These are phyloP conservation scores for Melopsittacus undulatus DNA, from an alignment of 2,797 vertebrate genomes.

Conservation along the genomic window DNA sequence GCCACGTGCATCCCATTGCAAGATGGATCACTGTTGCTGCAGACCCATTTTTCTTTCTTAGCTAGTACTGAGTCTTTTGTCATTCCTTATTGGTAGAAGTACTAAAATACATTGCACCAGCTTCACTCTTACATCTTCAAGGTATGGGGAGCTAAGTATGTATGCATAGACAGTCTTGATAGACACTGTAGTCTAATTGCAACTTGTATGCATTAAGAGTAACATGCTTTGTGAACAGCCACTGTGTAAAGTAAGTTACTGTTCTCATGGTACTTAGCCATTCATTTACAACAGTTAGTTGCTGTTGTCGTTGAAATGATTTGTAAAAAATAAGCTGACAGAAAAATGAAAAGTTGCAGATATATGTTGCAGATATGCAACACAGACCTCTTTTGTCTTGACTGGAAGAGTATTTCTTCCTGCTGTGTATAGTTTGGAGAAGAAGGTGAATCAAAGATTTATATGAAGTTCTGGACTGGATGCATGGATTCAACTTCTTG, in stretches of 20 bases:
- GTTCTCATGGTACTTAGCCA: not conserved
- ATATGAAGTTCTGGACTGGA: not conserved
- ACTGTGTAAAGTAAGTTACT: not conserved
- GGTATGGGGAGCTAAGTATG: not conserved
- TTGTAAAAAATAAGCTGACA: not conserved
- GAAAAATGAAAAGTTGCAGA: not conserved
- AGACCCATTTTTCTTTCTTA: not conserved
- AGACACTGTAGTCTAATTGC: not conserved
- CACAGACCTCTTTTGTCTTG: not conserved
- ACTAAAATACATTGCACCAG: not conserved
- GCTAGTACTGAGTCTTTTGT: not conserved
- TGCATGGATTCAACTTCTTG: not conserved
- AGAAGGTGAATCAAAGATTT: not conserved
- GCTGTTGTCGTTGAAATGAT: not conserved
- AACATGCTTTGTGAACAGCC: not conserved
- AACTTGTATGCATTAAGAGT: accelerated
- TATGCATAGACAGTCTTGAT: not conserved
- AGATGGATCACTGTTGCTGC: not conserved
- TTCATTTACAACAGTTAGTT: not conserved
- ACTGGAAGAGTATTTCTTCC: not conserved
- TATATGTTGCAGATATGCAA: not conserved
- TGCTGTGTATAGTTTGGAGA: not conserved
- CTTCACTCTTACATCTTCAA: not conserved
- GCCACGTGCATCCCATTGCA: not conserved
- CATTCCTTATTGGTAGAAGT: not conserved